A percentile compares a stretch with the other conserved stretches of the same genome.
phyloP scores from a whole-genome alignment of 2,888 invertebrate species.

The Argyresthia albistria region DNA sequence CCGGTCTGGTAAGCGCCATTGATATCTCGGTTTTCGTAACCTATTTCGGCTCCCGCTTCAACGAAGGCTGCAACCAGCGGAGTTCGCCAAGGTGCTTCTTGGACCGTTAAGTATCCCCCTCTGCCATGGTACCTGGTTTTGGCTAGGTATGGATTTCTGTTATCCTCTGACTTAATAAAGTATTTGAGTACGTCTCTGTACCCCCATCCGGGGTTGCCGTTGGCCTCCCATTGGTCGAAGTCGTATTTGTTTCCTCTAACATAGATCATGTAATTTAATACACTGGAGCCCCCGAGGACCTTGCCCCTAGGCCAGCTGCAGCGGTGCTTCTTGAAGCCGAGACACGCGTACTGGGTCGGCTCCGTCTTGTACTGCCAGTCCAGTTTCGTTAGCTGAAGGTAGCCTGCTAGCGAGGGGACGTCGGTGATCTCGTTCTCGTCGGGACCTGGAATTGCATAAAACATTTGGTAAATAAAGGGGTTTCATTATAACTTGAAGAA shows the following conservation, averaged over 20 bases:
- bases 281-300: conserved; percentile 90
- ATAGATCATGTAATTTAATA: conserved; percentile 92
- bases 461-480: neutral
- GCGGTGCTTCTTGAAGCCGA: conserved; percentile 85
- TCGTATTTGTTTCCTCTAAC: conserved; percentile 88
- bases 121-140: conserved; percentile 78
- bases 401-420: conserved; percentile 89
- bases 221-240: conserved; percentile 89
- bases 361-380: conserved; percentile 95
- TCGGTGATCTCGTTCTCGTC: conserved; percentile 92
- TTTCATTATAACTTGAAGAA: neutral
- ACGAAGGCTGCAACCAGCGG: conserved; percentile 87
- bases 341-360: conserved; percentile 83
- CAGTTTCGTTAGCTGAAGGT: conserved; percentile 86
- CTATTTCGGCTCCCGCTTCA: conserved; percentile 85
- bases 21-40: conserved; percentile 87
- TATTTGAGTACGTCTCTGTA: conserved; percentile 88
- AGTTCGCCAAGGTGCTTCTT: conserved; percentile 89
- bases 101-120: conserved; percentile 84
- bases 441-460: conserved; percentile 71
- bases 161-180: conserved; percentile 92
- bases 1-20: conserved; percentile 86
- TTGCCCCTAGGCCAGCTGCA: conserved; percentile 94
- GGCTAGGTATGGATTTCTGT: conserved; percentile 86
- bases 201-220: conserved; percentile 92